Evolutionary conservation across 2,113 vertebrate species (phyloP), one percentile per base, ranked within the genome.

Genomic region (Carollia perspicillata): DNA sequence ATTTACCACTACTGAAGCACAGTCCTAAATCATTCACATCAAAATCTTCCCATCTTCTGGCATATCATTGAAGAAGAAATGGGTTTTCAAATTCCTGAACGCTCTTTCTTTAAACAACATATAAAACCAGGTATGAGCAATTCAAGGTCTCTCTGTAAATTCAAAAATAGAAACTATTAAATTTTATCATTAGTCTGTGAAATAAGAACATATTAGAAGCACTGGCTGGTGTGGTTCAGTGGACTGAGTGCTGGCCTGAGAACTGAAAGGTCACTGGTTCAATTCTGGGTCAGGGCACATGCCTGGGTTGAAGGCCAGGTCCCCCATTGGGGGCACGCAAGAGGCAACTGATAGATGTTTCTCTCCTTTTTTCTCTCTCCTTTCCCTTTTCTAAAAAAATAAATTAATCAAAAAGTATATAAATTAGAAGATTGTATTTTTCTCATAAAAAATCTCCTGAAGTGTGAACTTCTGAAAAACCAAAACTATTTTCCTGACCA

Each of bases 1-100:
- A 63, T 90, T 94, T 68, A 92, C 16, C 1, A 11, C 75, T 93
- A 18, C 28, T 74, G 20, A 84, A 89, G 58, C 72, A 77, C 23
- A 78, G 40, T 83, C 9, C 53, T 26, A 33, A 96, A 80, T 22
- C n/a, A 86, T 30, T 92, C 3, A 80, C 40, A 88, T 78, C 84
- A 93, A 69, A 91, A 63, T 85, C 37, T 97, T 80, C 44, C 53
- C 53, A 78, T 85, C 44, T 66, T 84, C 51, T 84, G 22, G 14
- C 47, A 68, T 47, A 79, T 81, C 53, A 63, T 40, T 93, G 69
- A 88, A 92, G 8, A 87, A 9, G 28, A 89, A 92, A 94, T 35
- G 5, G 33, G 49, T 83, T 96, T 96, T 90, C 89, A 94, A 93
- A 93, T 74, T 63, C 14, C 40, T 87, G 75, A 92, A 78, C 3